Base-by-base conservation (phyloP, 1,140 invertebrate species). In the Gryllus bimaculatus region DNA sequence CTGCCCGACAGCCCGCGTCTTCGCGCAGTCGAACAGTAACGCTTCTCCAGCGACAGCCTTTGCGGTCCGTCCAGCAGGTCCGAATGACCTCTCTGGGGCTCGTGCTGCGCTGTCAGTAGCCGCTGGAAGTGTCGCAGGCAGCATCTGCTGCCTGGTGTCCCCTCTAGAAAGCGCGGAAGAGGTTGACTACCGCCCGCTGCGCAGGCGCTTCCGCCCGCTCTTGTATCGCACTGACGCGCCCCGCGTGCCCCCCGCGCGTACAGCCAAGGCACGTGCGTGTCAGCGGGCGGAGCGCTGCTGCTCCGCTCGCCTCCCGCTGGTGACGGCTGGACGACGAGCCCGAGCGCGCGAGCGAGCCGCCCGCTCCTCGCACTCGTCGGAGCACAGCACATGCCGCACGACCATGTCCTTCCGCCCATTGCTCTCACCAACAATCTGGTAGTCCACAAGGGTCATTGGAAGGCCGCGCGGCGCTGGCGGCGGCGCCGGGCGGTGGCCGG, bases 1-100 rank as follows among this genome's bases (percentile, higher is more conserved):
- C 90, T 89, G 82, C n/a, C n/a, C n/a, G n/a, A n/a, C n/a, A n/a
- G n/a, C n/a, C n/a, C 91, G 89, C 8, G 92, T 89, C 83, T 92
- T 91, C 80, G n/a, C 92, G 87, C 74, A 93, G 83, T 93, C 91
- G 82, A 92, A n/a, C n/a, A 92, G 82, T 93, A 93, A 5, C 93
- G 84, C 82, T 90, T 92, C 84, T 92, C 91, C 78, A 93, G n/a
- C n/a, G n/a, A 85, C 3, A 92, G 86, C 83, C n/a, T n/a, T 91
- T 92, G 78, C 91, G 87, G 84, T 93, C 91, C 7, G 91, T 92
- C n/a, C 54, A 93, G 84, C 39, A 93, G 87, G 82, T 92, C 91
- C 78, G 91, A 91, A 93, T 90, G 13, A 92, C 88, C 84, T 89
- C 90, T 80, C 93, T 89, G 77, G 90, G 86, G 80, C 90, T 92